Conservation (phyloP, 2,797 vertebrate genomes). For the Propithecus deckenii region DNA sequence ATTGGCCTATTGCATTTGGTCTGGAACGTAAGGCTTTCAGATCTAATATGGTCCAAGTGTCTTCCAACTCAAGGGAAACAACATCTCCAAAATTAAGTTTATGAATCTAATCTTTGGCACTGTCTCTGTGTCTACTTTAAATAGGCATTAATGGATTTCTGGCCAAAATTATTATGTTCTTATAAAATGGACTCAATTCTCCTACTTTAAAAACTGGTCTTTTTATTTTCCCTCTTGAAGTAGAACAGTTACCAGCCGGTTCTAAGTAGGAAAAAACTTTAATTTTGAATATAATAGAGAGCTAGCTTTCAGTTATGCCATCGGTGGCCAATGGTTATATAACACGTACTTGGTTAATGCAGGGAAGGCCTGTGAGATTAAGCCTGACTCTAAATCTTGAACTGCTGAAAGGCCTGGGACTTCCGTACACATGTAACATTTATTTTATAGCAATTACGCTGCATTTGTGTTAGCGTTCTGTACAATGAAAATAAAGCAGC, state of each 20-base stretch:
- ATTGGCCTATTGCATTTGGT: too few species aligned
- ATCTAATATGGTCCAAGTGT: too few species aligned
- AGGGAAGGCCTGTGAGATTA: background rate
- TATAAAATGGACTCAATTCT: background rate
- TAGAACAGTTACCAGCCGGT: background rate
- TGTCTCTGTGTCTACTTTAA: background rate
- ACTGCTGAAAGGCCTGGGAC: background rate
- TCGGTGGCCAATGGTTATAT: background rate
- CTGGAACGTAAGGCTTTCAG: too few species aligned
- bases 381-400: background rate
- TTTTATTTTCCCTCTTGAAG: conserved; percentile 41
- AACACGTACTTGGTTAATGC: background rate
- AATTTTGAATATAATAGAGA: background rate
- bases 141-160: background rate
- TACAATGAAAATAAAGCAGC: background rate
- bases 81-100: background rate
- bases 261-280: background rate
- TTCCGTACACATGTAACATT: background rate
- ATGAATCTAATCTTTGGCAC: background rate
- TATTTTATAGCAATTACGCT: background rate
- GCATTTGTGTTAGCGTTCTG: background rate
- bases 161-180: background rate
- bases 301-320: background rate
- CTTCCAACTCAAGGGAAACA: background rate
- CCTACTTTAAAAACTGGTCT: conserved; percentile 35